Conservation (phyloP, 23 tunicate species). For the Trididemnum clinides region DNA sequence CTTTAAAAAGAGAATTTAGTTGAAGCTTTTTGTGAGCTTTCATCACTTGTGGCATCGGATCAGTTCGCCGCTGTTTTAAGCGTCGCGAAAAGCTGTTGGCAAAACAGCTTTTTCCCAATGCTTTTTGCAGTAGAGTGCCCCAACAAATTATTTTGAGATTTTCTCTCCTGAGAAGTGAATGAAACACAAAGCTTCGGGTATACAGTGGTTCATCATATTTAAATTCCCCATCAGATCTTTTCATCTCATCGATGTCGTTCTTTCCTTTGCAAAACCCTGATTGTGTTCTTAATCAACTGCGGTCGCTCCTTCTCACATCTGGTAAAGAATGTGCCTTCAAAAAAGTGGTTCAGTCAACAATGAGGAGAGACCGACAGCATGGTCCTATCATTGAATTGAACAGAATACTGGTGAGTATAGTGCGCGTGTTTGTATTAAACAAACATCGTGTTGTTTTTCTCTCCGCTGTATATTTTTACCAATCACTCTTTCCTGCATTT, state of each 20-base stretch:
- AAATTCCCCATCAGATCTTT: background rate
- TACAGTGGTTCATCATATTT: too few species aligned
- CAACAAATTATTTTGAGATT: too few species aligned
- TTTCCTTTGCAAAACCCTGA: background rate
- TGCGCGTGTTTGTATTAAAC: background rate
- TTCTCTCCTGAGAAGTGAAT: too few species aligned
- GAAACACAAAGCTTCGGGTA: too few species aligned
- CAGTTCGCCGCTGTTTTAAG: too few species aligned
- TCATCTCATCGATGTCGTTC: background rate
- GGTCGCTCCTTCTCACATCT: conserved; percentile 48
- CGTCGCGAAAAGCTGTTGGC: too few species aligned
- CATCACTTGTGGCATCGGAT: too few species aligned
- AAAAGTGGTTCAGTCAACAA: conserved; percentile 68
- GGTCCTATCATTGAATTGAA: conserved; percentile 85
- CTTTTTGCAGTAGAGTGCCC: too few species aligned
- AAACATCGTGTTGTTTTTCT: background rate
- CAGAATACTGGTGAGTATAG: conserved; percentile 58
- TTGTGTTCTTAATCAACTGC: conserved; percentile 39
- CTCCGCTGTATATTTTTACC: too few species aligned
- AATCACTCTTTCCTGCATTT: background rate
- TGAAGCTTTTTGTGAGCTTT: too few species aligned
- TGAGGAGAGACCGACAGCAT: conserved; percentile 74
- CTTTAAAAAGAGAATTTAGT: too few species aligned
- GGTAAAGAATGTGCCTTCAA: conserved; percentile 72
- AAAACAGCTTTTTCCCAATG: too few species aligned